phyloP scores from a whole-genome alignment of 35 echinoderm and acorn worm genomes.

The Apostichopus californicus region DNA sequence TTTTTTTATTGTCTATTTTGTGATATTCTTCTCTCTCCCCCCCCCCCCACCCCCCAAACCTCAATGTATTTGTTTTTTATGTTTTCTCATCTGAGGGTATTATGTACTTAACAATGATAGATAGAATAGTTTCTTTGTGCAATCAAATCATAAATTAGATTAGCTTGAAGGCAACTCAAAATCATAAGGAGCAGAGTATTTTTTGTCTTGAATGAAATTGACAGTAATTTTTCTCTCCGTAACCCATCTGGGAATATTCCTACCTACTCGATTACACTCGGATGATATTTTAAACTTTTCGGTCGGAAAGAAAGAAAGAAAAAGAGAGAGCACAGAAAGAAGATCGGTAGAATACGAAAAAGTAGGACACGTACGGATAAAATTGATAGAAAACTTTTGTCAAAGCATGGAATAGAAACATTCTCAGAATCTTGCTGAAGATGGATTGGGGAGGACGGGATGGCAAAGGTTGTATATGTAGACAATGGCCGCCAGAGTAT shows the following conservation, averaged over 20 bases:
- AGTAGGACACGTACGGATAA: too few species aligned
- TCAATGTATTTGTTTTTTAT: background rate
- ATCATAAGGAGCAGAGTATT: background rate
- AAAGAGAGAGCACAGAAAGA: too few species aligned
- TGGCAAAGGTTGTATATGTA: too few species aligned
- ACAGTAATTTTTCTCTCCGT: background rate
- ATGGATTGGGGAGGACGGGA: too few species aligned
- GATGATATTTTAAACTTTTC: too few species aligned
- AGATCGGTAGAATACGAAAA: too few species aligned
- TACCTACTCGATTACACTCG: background rate
- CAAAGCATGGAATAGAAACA: too few species aligned
- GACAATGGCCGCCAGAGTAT: too few species aligned
- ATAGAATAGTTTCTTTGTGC: background rate
- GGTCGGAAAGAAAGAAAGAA: too few species aligned
- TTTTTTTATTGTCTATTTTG: background rate
- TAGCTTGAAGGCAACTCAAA: background rate
- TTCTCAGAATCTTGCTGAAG: too few species aligned
- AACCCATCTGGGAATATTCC: background rate
- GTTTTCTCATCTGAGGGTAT: background rate
- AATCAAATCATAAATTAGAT: slow-evolving; percentile 1
- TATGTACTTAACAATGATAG: background rate
- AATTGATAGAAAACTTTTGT: too few species aligned
- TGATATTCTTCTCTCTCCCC: background rate
- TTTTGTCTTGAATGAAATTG: background rate
- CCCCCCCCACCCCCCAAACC: background rate